Evolutionary conservation across 1,140 invertebrate species (phyloP).

Genomic region (Drosophila jambulina): DNA sequence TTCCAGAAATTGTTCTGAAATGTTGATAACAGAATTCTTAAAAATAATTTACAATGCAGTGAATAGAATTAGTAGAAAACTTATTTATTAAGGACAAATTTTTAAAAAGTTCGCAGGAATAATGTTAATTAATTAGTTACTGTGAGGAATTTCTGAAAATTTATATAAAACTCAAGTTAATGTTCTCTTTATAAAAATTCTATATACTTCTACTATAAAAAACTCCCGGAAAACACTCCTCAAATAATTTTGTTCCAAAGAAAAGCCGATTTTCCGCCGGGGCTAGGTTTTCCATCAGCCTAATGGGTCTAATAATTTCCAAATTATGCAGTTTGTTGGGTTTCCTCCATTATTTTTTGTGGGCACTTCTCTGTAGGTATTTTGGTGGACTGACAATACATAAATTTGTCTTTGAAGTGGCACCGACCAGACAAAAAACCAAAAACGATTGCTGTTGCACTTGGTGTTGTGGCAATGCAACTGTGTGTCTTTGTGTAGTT

Average conservation of each 20-base stretch:
- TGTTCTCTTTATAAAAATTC: neutral
- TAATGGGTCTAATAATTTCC: constrained; percentile 74
- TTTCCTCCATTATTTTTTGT: constrained; percentile 22
- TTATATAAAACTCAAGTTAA: too few relatives aligned
- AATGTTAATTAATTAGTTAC: too few relatives aligned
- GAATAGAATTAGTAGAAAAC: too few relatives aligned
- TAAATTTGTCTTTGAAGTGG: constrained; percentile 81
- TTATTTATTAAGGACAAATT: too few relatives aligned
- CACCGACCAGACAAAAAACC: constrained; percentile 49
- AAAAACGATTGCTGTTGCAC: constrained; percentile 44
- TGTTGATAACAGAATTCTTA: too few relatives aligned
- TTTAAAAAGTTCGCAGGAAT: too few relatives aligned
- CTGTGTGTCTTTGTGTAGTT: constrained; percentile 17
- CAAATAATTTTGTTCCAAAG: constrained; percentile 39
- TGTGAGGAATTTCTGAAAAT: too few relatives aligned
- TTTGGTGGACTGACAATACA: constrained; percentile 72
- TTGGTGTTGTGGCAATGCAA: constrained; percentile 55
- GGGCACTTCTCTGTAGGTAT: constrained; percentile 43
- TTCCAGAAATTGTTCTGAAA: too few relatives aligned
- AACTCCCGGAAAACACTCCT: constrained; percentile 58
- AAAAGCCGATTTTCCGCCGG: constrained; percentile 4
- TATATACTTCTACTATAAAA: neutral
- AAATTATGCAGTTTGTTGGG: constrained; percentile 67
- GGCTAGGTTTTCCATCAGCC: constrained; percentile 50
- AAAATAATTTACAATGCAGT: too few relatives aligned